Evolutionary conservation across 2,888 invertebrate species (phyloP), one percentile per base, ranked within the genome.

Genomic region (Volucella inanis): DNA sequence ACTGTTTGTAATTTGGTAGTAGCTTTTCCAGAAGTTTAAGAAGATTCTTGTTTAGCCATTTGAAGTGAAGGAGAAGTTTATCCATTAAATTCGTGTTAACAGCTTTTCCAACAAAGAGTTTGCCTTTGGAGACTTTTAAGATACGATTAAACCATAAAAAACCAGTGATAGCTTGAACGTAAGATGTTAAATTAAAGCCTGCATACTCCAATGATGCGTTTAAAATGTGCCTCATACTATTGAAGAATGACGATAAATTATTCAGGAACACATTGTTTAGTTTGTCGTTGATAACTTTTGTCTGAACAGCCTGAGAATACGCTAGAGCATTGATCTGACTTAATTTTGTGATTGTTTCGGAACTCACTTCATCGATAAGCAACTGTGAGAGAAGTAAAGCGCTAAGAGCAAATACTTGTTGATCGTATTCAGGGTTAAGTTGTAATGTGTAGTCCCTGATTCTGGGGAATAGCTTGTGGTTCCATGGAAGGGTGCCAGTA

Each of bases 31-130:
- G n/a, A 0, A 84, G 79, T 14, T 78, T 89, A 1, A 95, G 89
- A 31, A 94, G 91, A 91, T 94, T 93, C 89, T 96, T 96, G 15
- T 93, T 91, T 47, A 96, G 90, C 96, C 96, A 97, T 90, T 94
- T 95, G 88, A 94, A 95, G 89, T 96, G 96, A 11, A 96, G 92
- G 87, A 94, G 93, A 0, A 96, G 89, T 65, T 94, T 92, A n/a
- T 94, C 93, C 52, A 94, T 91, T 1, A 94, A 91, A 80, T 94
- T 94, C 64, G 94, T 92, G 82, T 93, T 92, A 52, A 93, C 87
- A 87, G 92, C 90, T 87, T 90, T 91, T 22, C 89, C 82, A 8
- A 88, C 77, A 12, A 91, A 89, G 1, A 92, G 70, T 12, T 89
- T 89, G 8, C 88, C 83, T 72, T 90, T 89, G 0, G 91, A 87